These are phyloP conservation scores for Leuciscus waleckii DNA, from an alignment of 2,797 vertebrate genomes.

Conservation along the genomic window DNA sequence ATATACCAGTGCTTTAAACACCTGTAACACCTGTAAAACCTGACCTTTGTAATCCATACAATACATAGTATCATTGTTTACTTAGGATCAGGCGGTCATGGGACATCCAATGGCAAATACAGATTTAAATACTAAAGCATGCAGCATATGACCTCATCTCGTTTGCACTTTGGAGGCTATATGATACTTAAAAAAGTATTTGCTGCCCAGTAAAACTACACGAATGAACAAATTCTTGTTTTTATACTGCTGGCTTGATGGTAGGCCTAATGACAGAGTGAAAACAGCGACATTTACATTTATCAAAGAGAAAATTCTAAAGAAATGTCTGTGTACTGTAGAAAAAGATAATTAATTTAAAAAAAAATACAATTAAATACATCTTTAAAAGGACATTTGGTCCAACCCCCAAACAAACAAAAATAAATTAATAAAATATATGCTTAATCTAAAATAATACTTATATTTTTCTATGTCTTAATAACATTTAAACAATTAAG, in stretches of 20 bases:
- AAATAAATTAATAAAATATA: background rate
- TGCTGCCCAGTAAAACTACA: background rate
- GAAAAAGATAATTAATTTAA: background rate
- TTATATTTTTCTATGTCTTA: no score
- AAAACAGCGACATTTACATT: background rate
- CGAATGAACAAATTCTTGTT: background rate
- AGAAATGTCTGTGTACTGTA: background rate
- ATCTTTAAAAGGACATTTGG: background rate
- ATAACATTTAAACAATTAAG: background rate
- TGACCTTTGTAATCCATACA: constrained; percentile 12
- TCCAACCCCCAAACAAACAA: background rate
- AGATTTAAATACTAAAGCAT: background rate
- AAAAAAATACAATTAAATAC: background rate
- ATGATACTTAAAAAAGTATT: background rate
- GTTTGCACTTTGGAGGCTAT: background rate
- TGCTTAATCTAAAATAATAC: background rate
- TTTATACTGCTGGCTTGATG: no score
- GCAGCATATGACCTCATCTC: background rate
- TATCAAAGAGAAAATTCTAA: background rate
- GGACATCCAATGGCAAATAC: background rate
- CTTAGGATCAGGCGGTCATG: background rate
- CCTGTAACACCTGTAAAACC: background rate
- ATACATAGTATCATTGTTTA: background rate
- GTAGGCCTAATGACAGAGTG: background rate
- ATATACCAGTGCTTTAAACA: background rate